Percentiles rank a stretch among this genome's conserved stretches.
These are phyloP conservation scores for Eilema depressum DNA, from an alignment of 2,888 invertebrate species.

Conservation along the genomic window DNA sequence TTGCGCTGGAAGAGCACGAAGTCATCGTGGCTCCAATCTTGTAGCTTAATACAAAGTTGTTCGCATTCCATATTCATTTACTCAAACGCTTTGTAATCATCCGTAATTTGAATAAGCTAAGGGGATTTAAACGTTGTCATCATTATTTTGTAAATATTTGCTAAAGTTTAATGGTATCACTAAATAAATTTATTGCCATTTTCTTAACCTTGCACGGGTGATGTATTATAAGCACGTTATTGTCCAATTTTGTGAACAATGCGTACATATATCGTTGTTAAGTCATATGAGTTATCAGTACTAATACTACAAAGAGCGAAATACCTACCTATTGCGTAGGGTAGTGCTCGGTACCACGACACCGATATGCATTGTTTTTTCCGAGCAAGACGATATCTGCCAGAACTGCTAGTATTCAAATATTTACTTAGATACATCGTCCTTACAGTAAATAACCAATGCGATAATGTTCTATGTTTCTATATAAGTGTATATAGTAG, in stretches of 20 bases:
- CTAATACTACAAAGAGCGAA: too few relatives aligned
- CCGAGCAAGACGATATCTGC: too few relatives aligned
- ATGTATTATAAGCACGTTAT: constrained; percentile 29
- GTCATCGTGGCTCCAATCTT: constrained; percentile 66
- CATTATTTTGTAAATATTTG: constrained; percentile 63
- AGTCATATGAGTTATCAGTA: too few relatives aligned
- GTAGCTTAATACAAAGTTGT: constrained; percentile 69
- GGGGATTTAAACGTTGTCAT: constrained; percentile 68
- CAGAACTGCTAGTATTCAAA: too few relatives aligned
- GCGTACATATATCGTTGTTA: too few relatives aligned
- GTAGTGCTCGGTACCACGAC: too few relatives aligned
- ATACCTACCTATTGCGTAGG: too few relatives aligned
- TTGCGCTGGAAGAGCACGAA: constrained; percentile 75
- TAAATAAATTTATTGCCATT: constrained; percentile 55
- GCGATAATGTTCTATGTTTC: too few relatives aligned
- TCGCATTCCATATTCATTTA: constrained; percentile 79
- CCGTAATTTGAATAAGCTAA: constrained; percentile 65
- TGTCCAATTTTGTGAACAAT: constrained; percentile 34
- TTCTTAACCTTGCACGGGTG: constrained; percentile 24
- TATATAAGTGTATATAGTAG: too few relatives aligned
- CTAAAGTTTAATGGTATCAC: constrained; percentile 55
- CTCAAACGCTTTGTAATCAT: constrained; percentile 74
- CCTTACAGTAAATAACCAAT: too few relatives aligned
- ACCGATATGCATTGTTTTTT: too few relatives aligned
- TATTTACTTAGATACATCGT: too few relatives aligned